phyloP scores from a whole-genome alignment of 2,113 vertebrate genomes.

The Podocnemis expansa region DNA sequence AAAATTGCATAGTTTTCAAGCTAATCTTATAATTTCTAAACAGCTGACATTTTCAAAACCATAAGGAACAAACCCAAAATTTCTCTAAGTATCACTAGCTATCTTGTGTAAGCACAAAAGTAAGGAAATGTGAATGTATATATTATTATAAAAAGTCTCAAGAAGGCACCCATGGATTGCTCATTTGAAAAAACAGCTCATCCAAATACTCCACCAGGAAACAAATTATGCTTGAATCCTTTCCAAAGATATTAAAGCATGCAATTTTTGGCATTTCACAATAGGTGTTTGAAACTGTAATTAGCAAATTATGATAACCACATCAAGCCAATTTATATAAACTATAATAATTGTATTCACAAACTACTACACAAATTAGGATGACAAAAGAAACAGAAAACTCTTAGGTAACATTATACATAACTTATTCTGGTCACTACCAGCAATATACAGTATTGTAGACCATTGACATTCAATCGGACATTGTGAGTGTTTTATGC shows the following conservation, averaged over 20 bases:
- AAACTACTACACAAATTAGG: neutral
- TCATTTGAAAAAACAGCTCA: neutral
- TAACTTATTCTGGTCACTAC: neutral
- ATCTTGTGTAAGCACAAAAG: neutral
- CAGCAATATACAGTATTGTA: neutral
- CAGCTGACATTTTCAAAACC: neutral
- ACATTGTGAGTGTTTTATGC: neutral
- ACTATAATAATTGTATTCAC: neutral
- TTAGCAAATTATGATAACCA: neutral
- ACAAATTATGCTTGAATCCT: neutral
- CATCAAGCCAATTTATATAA: neutral
- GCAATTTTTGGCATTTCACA: neutral
- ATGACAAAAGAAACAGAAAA: constrained; percentile 14
- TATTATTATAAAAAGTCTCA: neutral
- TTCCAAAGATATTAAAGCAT: neutral
- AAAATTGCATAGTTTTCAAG: neutral
- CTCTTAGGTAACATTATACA: neutral
- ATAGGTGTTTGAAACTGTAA: neutral
- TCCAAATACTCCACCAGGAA: neutral
- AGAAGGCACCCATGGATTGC: neutral
- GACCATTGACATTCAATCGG: neutral
- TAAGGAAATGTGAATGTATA: neutral
- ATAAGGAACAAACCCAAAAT: neutral
- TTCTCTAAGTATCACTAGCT: neutral
- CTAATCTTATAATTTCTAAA: neutral